Evolutionary conservation across 2,797 vertebrate species (phyloP), one percentile per base, ranked within the genome.

Genomic region (Protonibea diacanthus): DNA sequence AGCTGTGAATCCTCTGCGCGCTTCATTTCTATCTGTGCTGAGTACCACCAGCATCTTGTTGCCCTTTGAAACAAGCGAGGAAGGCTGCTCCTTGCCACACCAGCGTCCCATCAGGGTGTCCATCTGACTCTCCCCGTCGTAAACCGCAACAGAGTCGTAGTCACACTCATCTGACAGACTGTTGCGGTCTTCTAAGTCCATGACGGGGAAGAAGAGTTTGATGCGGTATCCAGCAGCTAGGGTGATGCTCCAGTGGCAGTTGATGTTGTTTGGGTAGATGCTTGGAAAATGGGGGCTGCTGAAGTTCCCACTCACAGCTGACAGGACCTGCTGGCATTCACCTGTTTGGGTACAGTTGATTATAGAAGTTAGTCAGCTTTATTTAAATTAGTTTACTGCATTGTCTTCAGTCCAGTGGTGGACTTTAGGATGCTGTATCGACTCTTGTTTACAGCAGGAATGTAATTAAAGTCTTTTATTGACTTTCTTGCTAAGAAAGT

Each of bases 231-330:
- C 97, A 0, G 55, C 88, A 1, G 96, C 94, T 27, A 98, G 91
- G 56, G 85, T 94, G 84, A 99, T 92, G 85, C 94, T 97, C 98
- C 98, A 99, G 87, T 98, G 98, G 91, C 98, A 99, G 79, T 96
- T 97, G 87, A 99, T 96, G 88, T 99, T 98, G 93, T 99, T 99
- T 61, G 98, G 98, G 92, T 99, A 99, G 94, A 96, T 96, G 83
- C 58, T 91, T 59, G 98, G 97, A 78, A 97, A 99, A 53, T 94
- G 95, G 0, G 98, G 98, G 85, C 98, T 99, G 86, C 95, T 98
- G 82, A 99, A 97, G 93, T 99, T 98, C 38, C 96, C 97, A 38
- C 90, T 96, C 58, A 97, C 62, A 0, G 91, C 47, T 0, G 95
- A 96, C 68, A 97, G 95, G 21, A 96, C 91, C 81, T 98, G 96